Evolutionary conservation across 2,797 vertebrate genomes (phyloP).

Genomic region (Amphiprion clarkii): DNA sequence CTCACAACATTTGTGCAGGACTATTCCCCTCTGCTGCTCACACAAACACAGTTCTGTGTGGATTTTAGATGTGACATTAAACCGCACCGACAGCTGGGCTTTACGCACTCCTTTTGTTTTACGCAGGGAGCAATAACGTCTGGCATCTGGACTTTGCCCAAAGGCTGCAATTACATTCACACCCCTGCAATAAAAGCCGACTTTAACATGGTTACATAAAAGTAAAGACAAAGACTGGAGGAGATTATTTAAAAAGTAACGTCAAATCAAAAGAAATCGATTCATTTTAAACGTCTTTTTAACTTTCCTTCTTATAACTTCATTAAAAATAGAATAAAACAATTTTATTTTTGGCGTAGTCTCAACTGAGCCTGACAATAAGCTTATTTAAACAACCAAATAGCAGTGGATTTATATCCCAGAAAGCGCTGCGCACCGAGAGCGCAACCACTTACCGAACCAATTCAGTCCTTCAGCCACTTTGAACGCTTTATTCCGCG

Average conservation of each 20-base stretch:
- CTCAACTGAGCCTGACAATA: neutral
- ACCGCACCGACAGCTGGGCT: slow-evolving; percentile 73
- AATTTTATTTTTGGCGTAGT: neutral
- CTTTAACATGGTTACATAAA: slow-evolving; percentile 35
- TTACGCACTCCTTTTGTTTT: slow-evolving; percentile 73
- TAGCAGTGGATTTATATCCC: slow-evolving; percentile 24
- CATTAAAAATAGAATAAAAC: neutral
- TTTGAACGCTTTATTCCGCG: slow-evolving; percentile 69
- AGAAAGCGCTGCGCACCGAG: slow-evolving; percentile 33
- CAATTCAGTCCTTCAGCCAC: slow-evolving; percentile 72
- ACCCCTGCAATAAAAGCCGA: slow-evolving; percentile 67
- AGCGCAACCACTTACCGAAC: slow-evolving; percentile 59
- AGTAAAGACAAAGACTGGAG: slow-evolving; percentile 3
- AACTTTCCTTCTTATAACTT: neutral
- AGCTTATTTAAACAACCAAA: too few relatives aligned
- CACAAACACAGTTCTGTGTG: slow-evolving; percentile 11
- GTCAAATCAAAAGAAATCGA: neutral
- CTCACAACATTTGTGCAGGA: slow-evolving; percentile 7
- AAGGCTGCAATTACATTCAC: slow-evolving; percentile 71
- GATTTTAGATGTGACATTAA: slow-evolving; percentile 43
- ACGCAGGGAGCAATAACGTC: slow-evolving; percentile 62
- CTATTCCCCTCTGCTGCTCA: slow-evolving; percentile 28
- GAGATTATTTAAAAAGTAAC: neutral
- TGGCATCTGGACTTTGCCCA: slow-evolving; percentile 80
- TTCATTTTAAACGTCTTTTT: neutral